These are phyloP conservation scores for Cardinalis cardinalis DNA, from an alignment of 2,113 vertebrate genomes.

Conservation along the genomic window DNA sequence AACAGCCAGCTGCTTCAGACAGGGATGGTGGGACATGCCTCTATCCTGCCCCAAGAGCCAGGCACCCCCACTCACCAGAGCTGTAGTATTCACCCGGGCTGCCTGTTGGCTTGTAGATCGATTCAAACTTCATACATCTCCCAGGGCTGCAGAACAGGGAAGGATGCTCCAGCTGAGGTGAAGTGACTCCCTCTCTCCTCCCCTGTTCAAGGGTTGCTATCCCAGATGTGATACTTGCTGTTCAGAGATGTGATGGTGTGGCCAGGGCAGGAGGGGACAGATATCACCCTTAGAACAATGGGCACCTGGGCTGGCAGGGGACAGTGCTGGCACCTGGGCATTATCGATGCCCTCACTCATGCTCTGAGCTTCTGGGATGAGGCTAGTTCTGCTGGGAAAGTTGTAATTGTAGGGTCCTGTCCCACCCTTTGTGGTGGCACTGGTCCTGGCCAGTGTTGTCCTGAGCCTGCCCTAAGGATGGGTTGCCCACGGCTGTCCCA, in stretches of 20 bases:
- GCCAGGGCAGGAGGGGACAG: neutral
- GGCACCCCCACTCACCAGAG: constrained; percentile 2
- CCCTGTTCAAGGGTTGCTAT: fast-evolving
- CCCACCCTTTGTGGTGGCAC: neutral
- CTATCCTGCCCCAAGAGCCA: fast-evolving
- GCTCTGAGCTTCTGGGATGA: neutral
- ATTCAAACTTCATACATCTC: neutral
- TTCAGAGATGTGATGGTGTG: neutral
- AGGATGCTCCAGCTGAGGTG: neutral
- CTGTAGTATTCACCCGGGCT: neutral
- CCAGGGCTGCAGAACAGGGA: neutral
- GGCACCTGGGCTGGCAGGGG: neutral
- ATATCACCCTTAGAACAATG: neutral
- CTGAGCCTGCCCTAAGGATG: neutral
- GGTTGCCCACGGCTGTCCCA: neutral
- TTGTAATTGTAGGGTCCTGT: fast-evolving
- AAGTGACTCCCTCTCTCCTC: neutral
- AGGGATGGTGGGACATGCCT: neutral
- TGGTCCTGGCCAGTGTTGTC: neutral
- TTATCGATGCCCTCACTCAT: neutral
- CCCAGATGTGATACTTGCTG: neutral
- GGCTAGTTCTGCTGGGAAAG: neutral
- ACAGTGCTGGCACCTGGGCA: neutral
- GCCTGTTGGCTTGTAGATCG: neutral
- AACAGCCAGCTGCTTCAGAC: neutral